Evolutionary conservation across 2,797 vertebrate genomes (phyloP).

Genomic region (Odontamblyopus lacepedii): DNA sequence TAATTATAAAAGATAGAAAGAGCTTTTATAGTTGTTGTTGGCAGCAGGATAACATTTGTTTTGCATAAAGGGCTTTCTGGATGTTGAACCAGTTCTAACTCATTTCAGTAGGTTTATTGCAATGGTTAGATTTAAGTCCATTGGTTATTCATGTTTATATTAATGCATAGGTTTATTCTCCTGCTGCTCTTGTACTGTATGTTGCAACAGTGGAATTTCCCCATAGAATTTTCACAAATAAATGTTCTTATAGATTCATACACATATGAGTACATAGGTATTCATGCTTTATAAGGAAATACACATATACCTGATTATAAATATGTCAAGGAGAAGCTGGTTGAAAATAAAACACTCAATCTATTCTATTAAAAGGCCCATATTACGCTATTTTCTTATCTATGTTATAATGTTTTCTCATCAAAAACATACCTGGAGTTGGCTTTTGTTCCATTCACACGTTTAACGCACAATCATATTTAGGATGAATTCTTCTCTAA

Average conservation of each 20-base stretch:
- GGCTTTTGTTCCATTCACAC: too few relatives aligned
- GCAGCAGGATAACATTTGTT: not conserved
- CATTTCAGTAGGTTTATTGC: too few relatives aligned
- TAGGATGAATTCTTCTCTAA: too few relatives aligned
- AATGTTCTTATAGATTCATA: not conserved
- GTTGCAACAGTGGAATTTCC: not conserved
- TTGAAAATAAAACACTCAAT: too few relatives aligned
- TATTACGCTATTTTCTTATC: too few relatives aligned
- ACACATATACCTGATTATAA: not conserved
- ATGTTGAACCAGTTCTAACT: not conserved
- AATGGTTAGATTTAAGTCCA: too few relatives aligned
- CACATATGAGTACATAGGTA: not conserved
- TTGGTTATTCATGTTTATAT: not conserved
- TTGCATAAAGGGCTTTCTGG: conserved; percentile 1
- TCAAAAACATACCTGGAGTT: too few relatives aligned
- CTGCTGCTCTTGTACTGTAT: not conserved
- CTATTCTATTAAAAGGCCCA: too few relatives aligned
- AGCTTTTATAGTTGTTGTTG: conserved; percentile 3
- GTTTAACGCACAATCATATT: too few relatives aligned
- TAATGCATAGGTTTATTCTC: not conserved
- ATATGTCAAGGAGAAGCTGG: not conserved
- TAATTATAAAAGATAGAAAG: not conserved
- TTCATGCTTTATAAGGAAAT: not conserved
- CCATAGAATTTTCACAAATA: not conserved
- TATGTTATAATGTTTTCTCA: too few relatives aligned